phyloP scores from a whole-genome alignment of 1,140 invertebrate genomes.

The Hyles euphorbiae region DNA sequence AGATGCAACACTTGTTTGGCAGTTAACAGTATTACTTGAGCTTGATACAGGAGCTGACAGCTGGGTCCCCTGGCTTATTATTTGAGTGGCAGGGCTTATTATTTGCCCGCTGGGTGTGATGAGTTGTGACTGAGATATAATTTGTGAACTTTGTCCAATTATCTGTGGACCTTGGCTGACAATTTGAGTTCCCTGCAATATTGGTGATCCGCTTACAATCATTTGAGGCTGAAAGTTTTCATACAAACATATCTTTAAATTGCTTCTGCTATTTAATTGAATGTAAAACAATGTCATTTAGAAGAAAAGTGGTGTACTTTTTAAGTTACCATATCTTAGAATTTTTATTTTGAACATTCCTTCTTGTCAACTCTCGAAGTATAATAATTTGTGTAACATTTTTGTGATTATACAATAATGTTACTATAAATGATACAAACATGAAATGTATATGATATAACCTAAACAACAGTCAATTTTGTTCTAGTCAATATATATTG shows the following conservation, averaged over 20 bases:
- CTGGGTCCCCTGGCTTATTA: slow-evolving; percentile 66
- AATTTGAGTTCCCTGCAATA: slow-evolving; percentile 58
- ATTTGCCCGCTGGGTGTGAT: slow-evolving; percentile 54
- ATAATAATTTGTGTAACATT: no score
- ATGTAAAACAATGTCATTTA: neutral
- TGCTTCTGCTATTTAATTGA: no score
- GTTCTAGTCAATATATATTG: no score
- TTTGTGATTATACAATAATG: no score
- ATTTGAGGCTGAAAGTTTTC: slow-evolving; percentile 54
- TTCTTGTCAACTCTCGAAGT: no score
- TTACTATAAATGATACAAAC: no score
- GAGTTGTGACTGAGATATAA: slow-evolving; percentile 56
- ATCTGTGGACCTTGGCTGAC: slow-evolving; percentile 61
- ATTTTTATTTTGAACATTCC: no score
- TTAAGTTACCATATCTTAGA: no score
- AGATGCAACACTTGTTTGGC: slow-evolving; percentile 45
- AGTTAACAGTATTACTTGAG: slow-evolving; percentile 37
- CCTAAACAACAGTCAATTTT: no score
- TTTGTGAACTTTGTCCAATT: slow-evolving; percentile 50
- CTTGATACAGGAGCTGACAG: slow-evolving; percentile 50
- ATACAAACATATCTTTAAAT: neutral
- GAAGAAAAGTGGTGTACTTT: neutral
- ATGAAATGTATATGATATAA: no score
- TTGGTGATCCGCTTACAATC: slow-evolving; percentile 61
- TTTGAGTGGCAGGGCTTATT: slow-evolving; percentile 61